Base-by-base conservation (phyloP, 2,888 invertebrate genomes). In the Andrena flavipes region DNA sequence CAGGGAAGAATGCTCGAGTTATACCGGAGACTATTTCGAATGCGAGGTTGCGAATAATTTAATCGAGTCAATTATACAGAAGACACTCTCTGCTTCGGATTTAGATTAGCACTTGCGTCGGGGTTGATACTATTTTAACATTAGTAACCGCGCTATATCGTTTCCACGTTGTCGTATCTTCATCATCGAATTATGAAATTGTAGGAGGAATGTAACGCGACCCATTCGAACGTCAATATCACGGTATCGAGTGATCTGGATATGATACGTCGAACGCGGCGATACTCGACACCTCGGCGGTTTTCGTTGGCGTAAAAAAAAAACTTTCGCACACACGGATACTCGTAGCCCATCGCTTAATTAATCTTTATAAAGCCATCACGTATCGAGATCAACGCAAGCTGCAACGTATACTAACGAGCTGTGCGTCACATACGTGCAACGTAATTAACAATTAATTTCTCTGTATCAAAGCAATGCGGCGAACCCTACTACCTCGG, bases 391-490 rank as follows among this genome's bases (percentile, higher is more conserved):
- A 49, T 29, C 16, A 23, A 67, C 49, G 35, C 54, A 60, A 68
- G 59, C 70, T 72, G 33, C 30, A 54, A 54, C 13, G 72, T 59
- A 51, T n/a, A 48, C 81, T 80, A 76, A 81, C 72, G 81, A 82
- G 81, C 64, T 59, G 35, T 67, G 49, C 71, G 62, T 80, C 80
- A 68, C 51, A 51, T 59, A 29, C 71, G 71, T 70, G 79, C 82
- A 56, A 75, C 79, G 60, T 79, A 86, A 86, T 86, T 84, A 64
- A 81, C 76, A 84, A 86, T 86, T 86, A 86, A 82, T 86, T 76
- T 71, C 81, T 67, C 26, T 65, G 72, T 75, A 77, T 85, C 80
- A 83, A 82, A 81, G 76, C 75, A 30, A 30, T 62, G 29, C 72
- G 54, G 63, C 29, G 76, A 86, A 81, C 71, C 76, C 81, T 10